Evolutionary conservation across 2,113 vertebrate species (phyloP).

Genomic region (Phrynosoma platyrhinos): DNA sequence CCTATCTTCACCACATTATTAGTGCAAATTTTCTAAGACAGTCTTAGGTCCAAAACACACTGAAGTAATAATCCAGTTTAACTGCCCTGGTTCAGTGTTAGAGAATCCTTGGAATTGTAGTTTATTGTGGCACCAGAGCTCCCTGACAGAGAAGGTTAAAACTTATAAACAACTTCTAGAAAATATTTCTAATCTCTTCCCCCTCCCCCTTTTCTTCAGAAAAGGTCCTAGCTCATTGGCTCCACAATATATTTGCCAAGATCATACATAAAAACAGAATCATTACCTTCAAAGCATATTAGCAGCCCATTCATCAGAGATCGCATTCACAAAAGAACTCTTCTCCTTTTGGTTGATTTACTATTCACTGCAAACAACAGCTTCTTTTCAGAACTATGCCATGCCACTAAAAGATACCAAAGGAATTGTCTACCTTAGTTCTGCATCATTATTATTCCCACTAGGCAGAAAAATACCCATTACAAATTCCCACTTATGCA

Average conservation of each 20-base stretch:
- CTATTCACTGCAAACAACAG: background rate
- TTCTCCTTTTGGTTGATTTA: background rate
- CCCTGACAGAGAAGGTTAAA: background rate
- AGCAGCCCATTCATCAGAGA: background rate
- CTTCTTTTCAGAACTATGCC: background rate
- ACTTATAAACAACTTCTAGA: background rate
- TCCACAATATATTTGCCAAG: background rate
- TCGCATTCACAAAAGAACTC: background rate
- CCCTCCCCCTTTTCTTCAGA: background rate
- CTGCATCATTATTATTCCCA: background rate
- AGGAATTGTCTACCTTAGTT: background rate
- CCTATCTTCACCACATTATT: background rate
- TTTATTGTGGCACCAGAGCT: no score
- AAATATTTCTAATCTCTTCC: background rate
- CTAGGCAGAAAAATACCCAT: background rate
- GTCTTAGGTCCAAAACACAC: no score
- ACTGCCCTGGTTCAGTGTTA: no score
- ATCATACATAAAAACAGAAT: background rate
- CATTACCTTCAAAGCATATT: background rate
- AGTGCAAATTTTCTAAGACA: background rate
- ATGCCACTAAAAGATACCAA: background rate
- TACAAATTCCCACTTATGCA: background rate
- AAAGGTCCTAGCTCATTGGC: background rate
- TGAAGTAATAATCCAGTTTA: no score
- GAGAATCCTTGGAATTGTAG: no score